Evolutionary conservation across 2,797 vertebrate species (phyloP).

Genomic region (Hippoglossus hippoglossus): DNA sequence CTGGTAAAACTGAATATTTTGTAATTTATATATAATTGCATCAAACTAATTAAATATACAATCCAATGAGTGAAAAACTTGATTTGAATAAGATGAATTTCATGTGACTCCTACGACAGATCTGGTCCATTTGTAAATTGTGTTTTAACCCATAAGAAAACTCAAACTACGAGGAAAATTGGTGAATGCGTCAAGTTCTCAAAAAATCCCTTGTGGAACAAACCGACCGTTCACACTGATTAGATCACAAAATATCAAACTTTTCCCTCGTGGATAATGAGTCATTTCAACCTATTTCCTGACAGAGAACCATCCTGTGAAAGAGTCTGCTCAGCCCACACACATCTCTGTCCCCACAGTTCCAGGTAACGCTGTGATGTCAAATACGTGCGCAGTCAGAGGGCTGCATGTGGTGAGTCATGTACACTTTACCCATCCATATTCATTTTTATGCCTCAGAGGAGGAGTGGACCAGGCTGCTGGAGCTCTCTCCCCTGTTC

Average conservation of each 20-base stretch:
- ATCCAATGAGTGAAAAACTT: too few species aligned
- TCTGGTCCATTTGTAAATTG: too few species aligned
- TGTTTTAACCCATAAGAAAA: too few species aligned
- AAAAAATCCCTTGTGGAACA: neutral
- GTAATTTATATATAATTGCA: too few species aligned
- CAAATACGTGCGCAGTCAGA: neutral
- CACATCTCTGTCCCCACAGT: conserved; percentile 64
- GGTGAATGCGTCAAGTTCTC: too few species aligned
- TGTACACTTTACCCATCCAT: neutral
- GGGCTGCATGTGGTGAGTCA: neutral
- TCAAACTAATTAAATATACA: too few species aligned
- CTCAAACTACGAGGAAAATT: too few species aligned
- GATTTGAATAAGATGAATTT: too few species aligned
- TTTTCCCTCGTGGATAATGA: neutral
- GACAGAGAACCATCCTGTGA: conserved; percentile 67
- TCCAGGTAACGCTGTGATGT: conserved; percentile 65
- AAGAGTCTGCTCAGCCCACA: conserved; percentile 44
- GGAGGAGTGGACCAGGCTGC: conserved; percentile 75
- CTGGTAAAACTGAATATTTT: too few species aligned
- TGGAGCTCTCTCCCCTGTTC: conserved; percentile 80
- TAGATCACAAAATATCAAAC: neutral
- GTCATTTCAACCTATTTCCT: conserved; percentile 16
- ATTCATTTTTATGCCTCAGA: conserved; percentile 54
- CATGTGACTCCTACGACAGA: too few species aligned
- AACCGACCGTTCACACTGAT: neutral